Base-by-base conservation (phyloP, 2,113 vertebrate genomes). In the Mola mola region DNA sequence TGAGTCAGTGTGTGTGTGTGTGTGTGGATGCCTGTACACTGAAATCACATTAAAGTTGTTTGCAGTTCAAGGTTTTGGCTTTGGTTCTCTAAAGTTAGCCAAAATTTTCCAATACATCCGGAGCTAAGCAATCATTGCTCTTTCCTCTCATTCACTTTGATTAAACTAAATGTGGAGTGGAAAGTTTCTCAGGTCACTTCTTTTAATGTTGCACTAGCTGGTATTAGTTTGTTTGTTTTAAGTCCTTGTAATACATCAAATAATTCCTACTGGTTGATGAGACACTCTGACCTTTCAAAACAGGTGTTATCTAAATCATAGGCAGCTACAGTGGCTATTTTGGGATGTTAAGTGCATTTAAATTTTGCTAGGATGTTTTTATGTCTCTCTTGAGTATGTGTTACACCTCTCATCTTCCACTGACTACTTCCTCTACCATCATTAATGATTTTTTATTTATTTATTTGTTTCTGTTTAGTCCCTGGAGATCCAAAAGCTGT, bases 401-500 rank as follows among this genome's bases (percentile, higher is more conserved):
- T 62, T 72, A 28, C 43, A 43, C 50, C 29, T 21, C 74, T 87
- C 62, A 48, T 71, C 64, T 81, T 85, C 42, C 59, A 64, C 21
- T 67, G 43, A 66, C 46, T 42, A 50, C 41, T 50, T 41, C 65
- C 11, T 57, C 24, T 13, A 17, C 42, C 55, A 21, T 51, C 28
- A 17, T 67, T 41, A 34, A 49, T n/a, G 15, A 8, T 66, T 13
- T 28, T 9, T 0, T 61, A 21, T 34, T 36, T 49, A 4, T 68
- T 74, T 52, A 59, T 50, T 24, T 61, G 58, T 55, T 21, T 21
- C n/a, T n/a, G n/a, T 69, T 13, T 66, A 91, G 87, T 93, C 87
- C 72, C 88, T 93, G 78, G 81, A 89, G 50, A 89, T 92, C 26
- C 88, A 94, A 77, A 85, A 28, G 16, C 59, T 92, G 66, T 43